phyloP scores from a whole-genome alignment of 2,888 invertebrate genomes.

The Lasioglossum leucozonium region DNA sequence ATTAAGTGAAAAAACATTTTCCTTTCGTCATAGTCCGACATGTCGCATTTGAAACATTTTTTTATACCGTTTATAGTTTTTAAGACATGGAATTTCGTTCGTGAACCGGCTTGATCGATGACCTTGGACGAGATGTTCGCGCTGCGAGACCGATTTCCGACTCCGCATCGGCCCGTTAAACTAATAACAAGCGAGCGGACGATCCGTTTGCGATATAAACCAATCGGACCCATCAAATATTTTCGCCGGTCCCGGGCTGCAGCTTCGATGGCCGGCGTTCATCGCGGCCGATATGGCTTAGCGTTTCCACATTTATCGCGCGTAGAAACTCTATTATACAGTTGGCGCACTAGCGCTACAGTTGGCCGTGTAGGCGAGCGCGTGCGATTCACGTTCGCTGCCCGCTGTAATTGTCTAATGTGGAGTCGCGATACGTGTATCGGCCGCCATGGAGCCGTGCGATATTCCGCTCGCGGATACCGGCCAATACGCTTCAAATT shows the following conservation, averaged over 20 bases:
- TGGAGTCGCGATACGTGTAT: constrained; percentile 46
- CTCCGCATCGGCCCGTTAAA: constrained; percentile 22
- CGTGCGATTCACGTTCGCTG: constrained; percentile 18
- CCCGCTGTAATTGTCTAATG: constrained; percentile 58
- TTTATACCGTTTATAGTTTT: too few species aligned
- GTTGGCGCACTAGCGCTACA: background rate
- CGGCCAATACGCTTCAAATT: constrained; percentile 75
- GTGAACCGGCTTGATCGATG: constrained; percentile 25
- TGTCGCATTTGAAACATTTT: too few species aligned
- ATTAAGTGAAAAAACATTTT: too few species aligned
- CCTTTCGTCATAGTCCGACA: too few species aligned
- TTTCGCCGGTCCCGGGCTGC: constrained; percentile 38
- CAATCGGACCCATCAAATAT: constrained; percentile 58
- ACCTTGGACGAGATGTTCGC: background rate
- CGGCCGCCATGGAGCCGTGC: constrained; percentile 28
- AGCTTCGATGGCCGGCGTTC: constrained; percentile 6
- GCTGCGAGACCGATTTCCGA: constrained; percentile 14
- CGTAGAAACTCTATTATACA: constrained; percentile 47
- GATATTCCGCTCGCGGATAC: constrained; percentile 65
- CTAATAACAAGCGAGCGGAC: constrained; percentile 38
- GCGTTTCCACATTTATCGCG: constrained; percentile 59
- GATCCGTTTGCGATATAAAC: constrained; percentile 39
- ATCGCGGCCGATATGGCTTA: constrained; percentile 55
- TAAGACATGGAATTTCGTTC: too few species aligned
- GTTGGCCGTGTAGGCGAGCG: background rate